Evolutionary conservation across 2,888 invertebrate genomes (phyloP), one percentile per base, ranked within the genome.

Genomic region (Napeogenes sylphis): DNA sequence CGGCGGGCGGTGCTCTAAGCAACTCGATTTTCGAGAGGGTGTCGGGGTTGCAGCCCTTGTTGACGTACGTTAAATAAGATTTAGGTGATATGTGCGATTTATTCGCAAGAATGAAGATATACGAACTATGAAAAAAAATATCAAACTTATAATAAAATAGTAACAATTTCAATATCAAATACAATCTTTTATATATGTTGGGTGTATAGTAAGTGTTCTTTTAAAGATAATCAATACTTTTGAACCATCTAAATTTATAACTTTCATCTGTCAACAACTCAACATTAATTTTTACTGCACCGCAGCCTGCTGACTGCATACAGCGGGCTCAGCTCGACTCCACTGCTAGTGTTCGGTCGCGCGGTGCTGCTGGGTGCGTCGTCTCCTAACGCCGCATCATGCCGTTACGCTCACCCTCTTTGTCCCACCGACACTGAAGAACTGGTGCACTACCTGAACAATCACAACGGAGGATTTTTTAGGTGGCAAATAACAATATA

Each of bases 401-500:
- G 95, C 72, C 87, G 92, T 54, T 87, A 90, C 64, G 94, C 94
- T 10, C 96, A 95, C 76, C 93, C 94, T 0, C 91, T 91, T 59
- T 96, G 96, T 75, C 96, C 96, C 0, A 92, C 91, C 56, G 94
- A 95, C 77, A 92, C 95, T 42, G 93, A 94, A 69, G 92, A 93
- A 70, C 91, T 96, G 10, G 92, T 96, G 46, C 90, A 94, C 78
- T 96, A 96, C 79, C 87, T 96, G 58, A 96, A 96, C 85, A 96
- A 96, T 81, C 94, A 96, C 77, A 95, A 96, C 62, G 96, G 96
- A 51, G 96, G 96, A 2, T 95, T 96, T 83, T 96, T 96, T 78
- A 66, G 68, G 69, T 68, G 12, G 60, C 21, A 46, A 35, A 6
- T 38, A 21, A 21, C 21, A 21, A 21, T 21, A 21, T 21, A 21